Evolutionary conservation across 1,140 invertebrate species (phyloP).

Genomic region (Uloborus diversus): DNA sequence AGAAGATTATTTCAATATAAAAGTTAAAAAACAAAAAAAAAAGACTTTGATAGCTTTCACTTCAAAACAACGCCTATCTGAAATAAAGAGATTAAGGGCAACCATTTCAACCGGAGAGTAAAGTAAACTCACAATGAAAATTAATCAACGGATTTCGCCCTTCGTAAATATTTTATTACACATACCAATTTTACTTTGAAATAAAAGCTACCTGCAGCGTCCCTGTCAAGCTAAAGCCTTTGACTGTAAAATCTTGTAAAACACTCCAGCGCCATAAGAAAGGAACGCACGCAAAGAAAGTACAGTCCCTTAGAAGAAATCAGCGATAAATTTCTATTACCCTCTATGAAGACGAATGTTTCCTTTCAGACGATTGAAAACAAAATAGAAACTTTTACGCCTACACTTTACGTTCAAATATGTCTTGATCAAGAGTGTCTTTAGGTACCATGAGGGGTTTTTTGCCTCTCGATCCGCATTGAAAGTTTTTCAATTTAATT

Average conservation of each 20-base stretch:
- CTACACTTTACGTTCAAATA: background rate
- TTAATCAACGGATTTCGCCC: too few species aligned
- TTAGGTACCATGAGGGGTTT: background rate
- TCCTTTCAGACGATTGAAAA: conserved; percentile 43
- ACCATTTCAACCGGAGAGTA: too few species aligned
- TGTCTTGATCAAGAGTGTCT: conserved; percentile 31
- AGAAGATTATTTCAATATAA: too few species aligned
- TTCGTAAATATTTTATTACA: too few species aligned
- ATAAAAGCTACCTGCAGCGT: too few species aligned
- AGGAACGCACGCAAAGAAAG: background rate
- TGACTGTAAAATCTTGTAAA: conserved; percentile 54
- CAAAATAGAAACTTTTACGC: conserved; percentile 21
- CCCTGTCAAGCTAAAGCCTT: too few species aligned
- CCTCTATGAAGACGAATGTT: conserved; percentile 46
- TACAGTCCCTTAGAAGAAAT: background rate
- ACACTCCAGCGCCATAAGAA: background rate
- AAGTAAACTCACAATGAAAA: too few species aligned
- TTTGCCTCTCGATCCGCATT: background rate
- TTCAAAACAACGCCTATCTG: too few species aligned
- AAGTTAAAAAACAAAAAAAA: too few species aligned
- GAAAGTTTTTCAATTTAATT: background rate
- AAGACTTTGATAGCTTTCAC: too few species aligned
- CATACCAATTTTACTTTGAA: too few species aligned
- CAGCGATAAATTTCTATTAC: conserved; percentile 46
- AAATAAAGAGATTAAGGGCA: too few species aligned